phyloP scores from a whole-genome alignment of 2,797 vertebrate genomes.

The Rhinichthys osculus region DNA sequence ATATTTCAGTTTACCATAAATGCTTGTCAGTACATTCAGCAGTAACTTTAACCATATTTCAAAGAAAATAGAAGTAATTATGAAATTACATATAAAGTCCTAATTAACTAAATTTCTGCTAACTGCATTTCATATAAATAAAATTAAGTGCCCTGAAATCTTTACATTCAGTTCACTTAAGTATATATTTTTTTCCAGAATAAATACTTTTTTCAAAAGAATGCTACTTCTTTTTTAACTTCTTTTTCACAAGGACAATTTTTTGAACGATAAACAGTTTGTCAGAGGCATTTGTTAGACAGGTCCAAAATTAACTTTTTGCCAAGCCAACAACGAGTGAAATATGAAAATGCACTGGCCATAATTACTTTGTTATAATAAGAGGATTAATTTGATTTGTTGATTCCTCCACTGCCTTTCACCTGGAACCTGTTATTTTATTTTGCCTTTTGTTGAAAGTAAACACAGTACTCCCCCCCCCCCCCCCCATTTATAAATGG shows the following conservation, averaged over 20 bases:
- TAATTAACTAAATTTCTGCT: too few species aligned
- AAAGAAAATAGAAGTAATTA: too few species aligned
- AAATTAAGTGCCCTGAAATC: background rate
- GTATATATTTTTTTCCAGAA: background rate
- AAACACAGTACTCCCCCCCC: too few species aligned
- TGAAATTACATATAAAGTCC: too few species aligned
- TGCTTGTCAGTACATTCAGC: background rate
- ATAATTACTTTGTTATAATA: background rate
- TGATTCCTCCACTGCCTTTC: background rate
- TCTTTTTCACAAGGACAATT: background rate
- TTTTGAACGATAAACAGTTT: background rate
- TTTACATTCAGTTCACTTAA: background rate
- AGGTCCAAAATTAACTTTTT: background rate
- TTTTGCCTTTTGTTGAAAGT: constrained; percentile 17
- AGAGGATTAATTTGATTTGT: background rate
- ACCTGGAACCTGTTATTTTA: background rate
- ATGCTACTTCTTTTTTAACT: background rate
- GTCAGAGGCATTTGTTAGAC: background rate
- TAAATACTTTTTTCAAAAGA: background rate
- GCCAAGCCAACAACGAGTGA: background rate
- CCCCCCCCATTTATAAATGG: constrained; percentile 29
- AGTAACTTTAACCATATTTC: too few species aligned
- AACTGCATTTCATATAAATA: too few species aligned
- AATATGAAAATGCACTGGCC: background rate
- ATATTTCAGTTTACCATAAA: background rate